Percentiles rank a stretch among this genome's conserved stretches.
These are phyloP conservation scores for Hycleus cichorii DNA, from an alignment of 1,140 invertebrate species.

Conservation along the genomic window DNA sequence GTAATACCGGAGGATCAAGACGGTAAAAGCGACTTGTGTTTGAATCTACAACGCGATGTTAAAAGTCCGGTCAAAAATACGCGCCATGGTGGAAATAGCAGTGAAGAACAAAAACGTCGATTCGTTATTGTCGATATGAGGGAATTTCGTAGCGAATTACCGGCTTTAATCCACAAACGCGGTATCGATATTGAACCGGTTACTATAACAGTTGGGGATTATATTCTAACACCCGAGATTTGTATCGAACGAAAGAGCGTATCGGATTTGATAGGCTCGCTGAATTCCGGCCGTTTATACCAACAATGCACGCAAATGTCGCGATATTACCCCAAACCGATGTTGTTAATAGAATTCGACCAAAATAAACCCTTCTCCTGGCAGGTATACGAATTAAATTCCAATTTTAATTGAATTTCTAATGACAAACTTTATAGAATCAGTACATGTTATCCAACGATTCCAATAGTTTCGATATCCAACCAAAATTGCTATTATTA, in stretches of 20 bases:
- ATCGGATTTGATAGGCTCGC: slow-evolving; percentile 92
- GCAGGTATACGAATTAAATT: slow-evolving; percentile 52
- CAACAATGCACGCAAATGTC: slow-evolving; percentile 90
- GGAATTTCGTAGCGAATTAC: slow-evolving; percentile 95
- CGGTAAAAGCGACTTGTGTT: slow-evolving; percentile 68
- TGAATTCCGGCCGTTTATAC: slow-evolving; percentile 91
- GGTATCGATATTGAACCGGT: slow-evolving; percentile 91
- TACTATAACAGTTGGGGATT: slow-evolving; percentile 90
- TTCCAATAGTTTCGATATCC: slow-evolving; percentile 66
- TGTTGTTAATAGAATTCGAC: slow-evolving; percentile 96
- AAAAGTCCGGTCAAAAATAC: slow-evolving; percentile 46
- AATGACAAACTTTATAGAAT: slow-evolving; percentile 47
- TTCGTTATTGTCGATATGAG: slow-evolving; percentile 94
- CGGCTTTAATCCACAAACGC: slow-evolving; percentile 85
- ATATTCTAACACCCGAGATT: slow-evolving; percentile 93
- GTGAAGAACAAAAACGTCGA: slow-evolving; percentile 35
- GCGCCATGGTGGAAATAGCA: slow-evolving; percentile 55
- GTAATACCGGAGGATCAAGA: slow-evolving; percentile 87
- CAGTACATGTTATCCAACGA: slow-evolving; percentile 73
- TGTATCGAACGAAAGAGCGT: slow-evolving; percentile 96
- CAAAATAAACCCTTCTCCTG: slow-evolving; percentile 85
- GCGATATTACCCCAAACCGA: slow-evolving; percentile 77
- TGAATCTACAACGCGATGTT: slow-evolving; percentile 49
- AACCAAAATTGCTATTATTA: slow-evolving; percentile 79
- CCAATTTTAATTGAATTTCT: background rate